These are phyloP conservation scores for Volucella inflata DNA, from an alignment of 2,888 invertebrate species.

Conservation along the genomic window DNA sequence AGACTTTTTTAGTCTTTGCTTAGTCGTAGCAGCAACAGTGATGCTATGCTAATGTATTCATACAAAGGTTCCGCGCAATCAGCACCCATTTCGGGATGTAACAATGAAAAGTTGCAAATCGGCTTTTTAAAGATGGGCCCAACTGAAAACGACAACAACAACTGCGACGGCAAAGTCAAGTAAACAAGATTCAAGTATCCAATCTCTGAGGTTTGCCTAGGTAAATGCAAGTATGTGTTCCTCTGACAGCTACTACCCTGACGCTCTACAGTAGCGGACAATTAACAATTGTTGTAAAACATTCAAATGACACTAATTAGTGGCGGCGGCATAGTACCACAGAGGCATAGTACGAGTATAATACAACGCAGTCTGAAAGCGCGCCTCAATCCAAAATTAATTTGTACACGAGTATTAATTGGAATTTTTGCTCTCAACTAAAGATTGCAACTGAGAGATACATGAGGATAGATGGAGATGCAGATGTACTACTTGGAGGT, in stretches of 20 bases:
- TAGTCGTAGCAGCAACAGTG: conserved; percentile 14
- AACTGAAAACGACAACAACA: conserved; percentile 28
- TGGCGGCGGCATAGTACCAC: conserved; percentile 70
- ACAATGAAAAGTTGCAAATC: conserved; percentile 57
- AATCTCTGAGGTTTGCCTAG: conserved; percentile 19
- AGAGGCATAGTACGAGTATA: conserved; percentile 45
- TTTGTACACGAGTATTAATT: conserved; percentile 75
- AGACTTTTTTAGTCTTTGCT: conserved; percentile 18
- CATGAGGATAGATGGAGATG: conserved; percentile 43
- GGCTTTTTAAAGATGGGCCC: conserved; percentile 38
- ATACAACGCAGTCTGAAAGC: not conserved
- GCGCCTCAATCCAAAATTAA: conserved; percentile 66
- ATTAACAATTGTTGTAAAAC: conserved; percentile 78
- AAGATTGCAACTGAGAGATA: conserved; percentile 40
- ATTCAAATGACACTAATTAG: conserved; percentile 79
- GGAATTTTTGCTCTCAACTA: conserved; percentile 58
- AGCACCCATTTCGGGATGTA: conserved; percentile 65
- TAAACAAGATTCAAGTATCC: conserved; percentile 71
- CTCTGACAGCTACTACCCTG: conserved; percentile 31
- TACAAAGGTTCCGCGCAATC: conserved; percentile 73
- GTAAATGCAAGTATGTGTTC: conserved; percentile 3
- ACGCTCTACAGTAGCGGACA: conserved; percentile 63
- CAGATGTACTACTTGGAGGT: conserved; percentile 58
- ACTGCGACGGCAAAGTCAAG: conserved; percentile 57
- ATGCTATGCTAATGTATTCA: conserved; percentile 3